Conservation (phyloP, 1,140 invertebrate species). For the Musca domestica region DNA sequence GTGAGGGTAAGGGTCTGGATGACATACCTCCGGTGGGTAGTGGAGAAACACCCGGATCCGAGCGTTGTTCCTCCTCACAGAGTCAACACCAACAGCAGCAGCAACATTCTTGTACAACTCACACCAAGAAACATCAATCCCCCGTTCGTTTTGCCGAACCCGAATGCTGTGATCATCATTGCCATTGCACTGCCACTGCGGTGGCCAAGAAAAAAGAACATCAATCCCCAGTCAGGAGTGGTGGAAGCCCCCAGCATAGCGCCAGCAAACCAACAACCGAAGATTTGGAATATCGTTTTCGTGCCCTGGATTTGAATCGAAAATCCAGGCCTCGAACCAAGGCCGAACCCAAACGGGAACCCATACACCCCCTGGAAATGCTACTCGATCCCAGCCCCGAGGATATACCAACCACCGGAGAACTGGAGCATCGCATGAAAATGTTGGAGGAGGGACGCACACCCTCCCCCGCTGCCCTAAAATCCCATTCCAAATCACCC, state of each 20-base stretch:
- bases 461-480: constrained; percentile 28
- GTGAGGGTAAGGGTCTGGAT: constrained; percentile 45
- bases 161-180: not conserved
- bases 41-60: not conserved
- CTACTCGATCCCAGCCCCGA: constrained; percentile 46
- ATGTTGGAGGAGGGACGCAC: constrained; percentile 42
- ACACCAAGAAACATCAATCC: constrained; percentile 30
- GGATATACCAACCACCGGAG: constrained; percentile 45
- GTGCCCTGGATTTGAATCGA: constrained; percentile 40
- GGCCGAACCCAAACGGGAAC: constrained; percentile 36
- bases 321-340: constrained; percentile 39
- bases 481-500: constrained; percentile 41
- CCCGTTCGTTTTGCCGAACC: constrained; percentile 28
- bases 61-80: not conserved
- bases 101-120: not conserved
- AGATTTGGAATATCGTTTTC: constrained; percentile 46
- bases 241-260: constrained; percentile 17
- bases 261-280: constrained; percentile 34
- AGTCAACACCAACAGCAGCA: constrained; percentile 2
- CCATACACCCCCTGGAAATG: constrained; percentile 49
- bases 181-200: not conserved
- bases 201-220: constrained; percentile 29
- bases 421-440: constrained; percentile 45
- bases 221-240: constrained; percentile 35
- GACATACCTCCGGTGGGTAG: constrained; percentile 27